Evolutionary conservation across 2,888 invertebrate genomes (phyloP).

Genomic region (Caenorhabditis sinica): DNA sequence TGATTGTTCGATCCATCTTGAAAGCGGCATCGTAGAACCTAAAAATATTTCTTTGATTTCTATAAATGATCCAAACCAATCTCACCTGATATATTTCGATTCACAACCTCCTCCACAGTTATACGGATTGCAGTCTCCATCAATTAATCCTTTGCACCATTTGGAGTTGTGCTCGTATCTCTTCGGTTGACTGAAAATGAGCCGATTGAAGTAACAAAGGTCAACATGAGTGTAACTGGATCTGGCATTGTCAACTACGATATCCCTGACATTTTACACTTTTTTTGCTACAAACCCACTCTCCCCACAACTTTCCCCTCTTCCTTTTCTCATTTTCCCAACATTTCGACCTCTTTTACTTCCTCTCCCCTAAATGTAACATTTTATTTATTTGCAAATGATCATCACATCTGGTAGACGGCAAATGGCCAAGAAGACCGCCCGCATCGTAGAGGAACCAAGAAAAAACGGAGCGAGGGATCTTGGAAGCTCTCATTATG

Average conservation of each 20-base stretch:
- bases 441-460: conserved; percentile 21
- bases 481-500: conserved; percentile 24
- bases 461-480: not conserved
- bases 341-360: not conserved
- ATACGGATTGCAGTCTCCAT: conserved; percentile 70
- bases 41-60: too few species aligned
- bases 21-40: conserved; percentile 67
- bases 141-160: conserved; percentile 60
- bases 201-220: not conserved
- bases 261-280: conserved; percentile 35
- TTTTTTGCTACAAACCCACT: conserved; percentile 39
- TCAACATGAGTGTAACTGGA: conserved; percentile 10
- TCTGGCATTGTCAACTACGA: conserved; percentile 9
- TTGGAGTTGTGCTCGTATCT: conserved; percentile 23
- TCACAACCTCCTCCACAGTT: conserved; percentile 71
- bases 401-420: conserved; percentile 37
- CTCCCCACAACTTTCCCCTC: not conserved
- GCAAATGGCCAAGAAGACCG: conserved; percentile 21
- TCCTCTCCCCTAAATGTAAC: conserved; percentile 31
- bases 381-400: conserved; percentile 30
- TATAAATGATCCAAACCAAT: not conserved
- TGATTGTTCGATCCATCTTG: conserved; percentile 65
- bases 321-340: conserved; percentile 21
- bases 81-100: conserved; percentile 68
- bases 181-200: conserved; percentile 36